Evolutionary conservation across 2,888 invertebrate species (phyloP).

Genomic region (Anthrax anthrax): DNA sequence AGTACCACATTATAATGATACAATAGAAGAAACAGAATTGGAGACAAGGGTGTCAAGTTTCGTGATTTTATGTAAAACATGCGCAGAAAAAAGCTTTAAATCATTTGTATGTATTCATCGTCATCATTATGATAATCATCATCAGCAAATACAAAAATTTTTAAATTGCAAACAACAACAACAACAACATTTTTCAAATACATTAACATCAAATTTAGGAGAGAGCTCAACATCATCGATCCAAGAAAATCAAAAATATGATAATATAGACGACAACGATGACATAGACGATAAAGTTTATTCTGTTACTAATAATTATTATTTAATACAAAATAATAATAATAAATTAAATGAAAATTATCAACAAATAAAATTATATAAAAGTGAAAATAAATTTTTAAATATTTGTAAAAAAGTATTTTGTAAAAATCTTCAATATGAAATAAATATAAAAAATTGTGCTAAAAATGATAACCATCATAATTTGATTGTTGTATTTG

Average conservation of each 20-base stretch:
- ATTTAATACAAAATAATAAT: no score
- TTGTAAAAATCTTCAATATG: no score
- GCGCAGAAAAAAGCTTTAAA: constrained; percentile 7
- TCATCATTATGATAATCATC: background rate
- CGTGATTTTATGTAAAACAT: constrained; percentile 10
- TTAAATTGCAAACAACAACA: no score
- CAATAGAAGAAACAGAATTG: background rate
- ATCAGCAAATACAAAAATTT: no score
- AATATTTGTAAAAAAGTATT: no score
- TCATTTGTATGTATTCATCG: constrained; percentile 10
- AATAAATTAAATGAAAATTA: no score
- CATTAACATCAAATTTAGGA: background rate
- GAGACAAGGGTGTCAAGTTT: constrained; percentile 3
- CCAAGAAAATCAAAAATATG: constrained; percentile 4
- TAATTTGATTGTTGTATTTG: background rate
- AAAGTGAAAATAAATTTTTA: no score
- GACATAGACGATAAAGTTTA: background rate
- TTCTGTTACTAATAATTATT: background rate
- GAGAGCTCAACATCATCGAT: constrained; percentile 10
- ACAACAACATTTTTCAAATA: no score
- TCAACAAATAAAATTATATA: no score
- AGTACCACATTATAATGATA: constrained; percentile 1
- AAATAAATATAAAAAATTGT: no score
- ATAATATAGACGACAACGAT: constrained; percentile 2
- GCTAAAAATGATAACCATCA: no score